Conservation (phyloP, 2,888 invertebrate species). For the Synergus japonicus region DNA sequence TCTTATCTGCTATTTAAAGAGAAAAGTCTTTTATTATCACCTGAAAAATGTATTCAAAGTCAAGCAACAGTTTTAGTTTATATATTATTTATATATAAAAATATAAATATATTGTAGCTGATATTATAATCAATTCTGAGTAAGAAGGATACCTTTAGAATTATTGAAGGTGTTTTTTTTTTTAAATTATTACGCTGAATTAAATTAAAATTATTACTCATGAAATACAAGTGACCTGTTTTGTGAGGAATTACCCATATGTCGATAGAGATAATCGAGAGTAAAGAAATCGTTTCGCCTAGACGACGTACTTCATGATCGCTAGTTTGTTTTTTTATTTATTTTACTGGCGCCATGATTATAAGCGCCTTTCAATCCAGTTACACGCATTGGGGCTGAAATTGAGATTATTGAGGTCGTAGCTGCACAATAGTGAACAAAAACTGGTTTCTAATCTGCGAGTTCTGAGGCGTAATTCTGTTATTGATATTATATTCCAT, state of each 20-base stretch:
- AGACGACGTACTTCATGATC: constrained; percentile 2
- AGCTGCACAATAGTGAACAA: neutral
- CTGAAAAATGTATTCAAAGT: neutral
- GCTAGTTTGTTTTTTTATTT: constrained; percentile 12
- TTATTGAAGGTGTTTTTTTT: too few species aligned
- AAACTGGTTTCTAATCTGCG: neutral
- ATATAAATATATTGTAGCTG: too few species aligned
- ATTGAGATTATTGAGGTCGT: constrained; percentile 6
- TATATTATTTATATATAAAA: too few species aligned
- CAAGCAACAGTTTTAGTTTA: too few species aligned
- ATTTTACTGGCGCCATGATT: constrained; percentile 9
- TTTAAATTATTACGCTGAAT: too few species aligned
- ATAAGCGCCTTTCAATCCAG: neutral
- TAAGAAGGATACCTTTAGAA: too few species aligned
- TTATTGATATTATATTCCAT: neutral
- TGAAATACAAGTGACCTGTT: neutral
- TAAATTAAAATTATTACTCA: too few species aligned
- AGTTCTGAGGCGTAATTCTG: neutral
- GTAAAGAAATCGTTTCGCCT: constrained; percentile 22
- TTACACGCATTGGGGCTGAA: neutral
- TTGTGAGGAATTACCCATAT: too few species aligned
- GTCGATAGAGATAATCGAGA: constrained; percentile 5
- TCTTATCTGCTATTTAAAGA: too few species aligned
- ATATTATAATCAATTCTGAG: too few species aligned
- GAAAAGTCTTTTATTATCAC: neutral